Base-by-base conservation (phyloP, 2,113 vertebrate species). In the Stercorarius parasiticus region DNA sequence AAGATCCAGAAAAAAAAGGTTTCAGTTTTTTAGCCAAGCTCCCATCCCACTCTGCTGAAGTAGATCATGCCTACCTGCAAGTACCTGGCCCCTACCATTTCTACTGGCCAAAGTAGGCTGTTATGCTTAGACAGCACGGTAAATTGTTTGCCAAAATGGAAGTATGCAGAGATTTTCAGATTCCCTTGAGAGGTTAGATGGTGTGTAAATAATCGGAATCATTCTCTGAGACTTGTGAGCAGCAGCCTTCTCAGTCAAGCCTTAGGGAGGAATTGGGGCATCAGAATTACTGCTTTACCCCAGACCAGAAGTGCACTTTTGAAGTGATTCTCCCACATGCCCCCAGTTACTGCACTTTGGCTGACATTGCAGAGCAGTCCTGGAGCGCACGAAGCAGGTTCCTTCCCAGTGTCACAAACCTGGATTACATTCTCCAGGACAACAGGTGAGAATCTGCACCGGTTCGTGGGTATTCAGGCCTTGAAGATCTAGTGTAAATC, bases 401-500 rank as follows among this genome's bases (percentile, higher is more conserved):
- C 9, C 32, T 90, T 82, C 15, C 15, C 0, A 0, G 6, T 4
- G 47, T 23, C 1, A 0, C 23, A 79, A 50, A 80, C 26, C 8
- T 25, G 8, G 38, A 11, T 13, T 73, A 29, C 1, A 0, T 34
- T 27, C 21, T 82, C 38, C 15, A 32, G 19, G 27, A 84, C 0
- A 1, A 34, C 14, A 62, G 21, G 4, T 15, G 36, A 77, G 14
- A 6, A 12, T 93, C 81, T 87, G 65, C 19, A 70, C 38, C 30
- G 42, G 13, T 25, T 79, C 22, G 15, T 45, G 14, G 12, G 14
- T 7, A 64, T 38, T 76, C 10, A 29, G 58, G 13, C 36, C 13
- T 86, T 65, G 47, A 82, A 79, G 14, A 55, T 2, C 3, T 23
- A 10, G 10, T 9, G 5, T 17, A 82, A 83, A 43, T 38, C 25